Conservation (phyloP, 2,888 invertebrate species). For the Mythimna pallens region DNA sequence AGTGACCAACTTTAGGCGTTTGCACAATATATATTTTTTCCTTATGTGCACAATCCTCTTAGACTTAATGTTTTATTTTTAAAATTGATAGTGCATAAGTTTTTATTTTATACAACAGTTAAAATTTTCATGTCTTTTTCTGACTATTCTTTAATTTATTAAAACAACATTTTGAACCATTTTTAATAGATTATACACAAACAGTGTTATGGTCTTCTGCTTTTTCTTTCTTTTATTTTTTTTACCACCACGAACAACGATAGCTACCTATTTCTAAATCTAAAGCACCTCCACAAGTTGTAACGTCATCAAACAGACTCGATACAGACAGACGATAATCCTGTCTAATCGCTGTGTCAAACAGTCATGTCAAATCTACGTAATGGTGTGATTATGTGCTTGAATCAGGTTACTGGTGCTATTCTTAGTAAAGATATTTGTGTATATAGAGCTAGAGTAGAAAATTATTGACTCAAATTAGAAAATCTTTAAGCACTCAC, state of each 20-base stretch:
- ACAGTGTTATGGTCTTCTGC: too few relatives aligned
- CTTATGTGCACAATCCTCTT: too few relatives aligned
- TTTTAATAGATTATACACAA: too few relatives aligned
- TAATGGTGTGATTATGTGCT: conserved; percentile 10
- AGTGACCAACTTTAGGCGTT: too few relatives aligned
- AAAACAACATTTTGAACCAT: too few relatives aligned
- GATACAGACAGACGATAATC: conserved; percentile 72
- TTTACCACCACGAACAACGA: not conserved
- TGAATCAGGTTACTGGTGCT: not conserved
- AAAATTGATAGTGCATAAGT: too few relatives aligned
- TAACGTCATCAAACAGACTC: conserved; percentile 70
- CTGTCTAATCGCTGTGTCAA: conserved; percentile 72
- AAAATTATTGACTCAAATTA: not conserved
- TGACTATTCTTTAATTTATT: too few relatives aligned
- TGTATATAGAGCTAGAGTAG: not conserved
- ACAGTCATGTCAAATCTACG: conserved; percentile 45
- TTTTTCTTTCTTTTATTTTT: not conserved
- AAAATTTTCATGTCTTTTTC: too few relatives aligned
- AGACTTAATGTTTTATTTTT: too few relatives aligned
- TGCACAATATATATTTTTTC: too few relatives aligned
- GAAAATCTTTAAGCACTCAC: not conserved
- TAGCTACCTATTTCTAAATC: conserved; percentile 3
- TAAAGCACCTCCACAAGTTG: conserved; percentile 43
- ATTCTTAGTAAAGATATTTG: not conserved
- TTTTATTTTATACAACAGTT: too few relatives aligned